A percentile compares a stretch with the other conserved stretches of the same genome.
phyloP scores from a whole-genome alignment of 1,140 invertebrate genomes.

The Atopsyche davidsoni region DNA sequence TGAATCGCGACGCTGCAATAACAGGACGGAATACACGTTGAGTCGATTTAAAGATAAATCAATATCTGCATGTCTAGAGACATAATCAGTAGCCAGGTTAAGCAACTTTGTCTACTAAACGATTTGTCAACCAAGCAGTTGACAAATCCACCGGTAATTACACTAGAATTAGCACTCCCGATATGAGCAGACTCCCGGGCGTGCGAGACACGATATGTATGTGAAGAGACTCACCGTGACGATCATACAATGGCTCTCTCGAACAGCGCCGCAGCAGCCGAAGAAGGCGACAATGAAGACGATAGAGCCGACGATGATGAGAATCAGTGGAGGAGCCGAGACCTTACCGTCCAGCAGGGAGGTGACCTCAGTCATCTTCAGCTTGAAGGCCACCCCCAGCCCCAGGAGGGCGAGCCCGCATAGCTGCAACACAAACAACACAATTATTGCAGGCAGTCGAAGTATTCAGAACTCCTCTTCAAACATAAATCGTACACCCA shows the following conservation, averaged over 20 bases:
- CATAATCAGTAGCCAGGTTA: too few relatives aligned
- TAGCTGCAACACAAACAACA: conserved; percentile 49
- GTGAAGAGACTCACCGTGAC: conserved; percentile 56
- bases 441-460: too few relatives aligned
- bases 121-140: too few relatives aligned
- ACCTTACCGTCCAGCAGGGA: conserved; percentile 46
- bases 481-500: too few relatives aligned
- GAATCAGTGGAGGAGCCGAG: conserved; percentile 52
- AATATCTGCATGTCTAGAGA: too few relatives aligned
- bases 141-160: background rate
- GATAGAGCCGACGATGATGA: conserved; percentile 66
- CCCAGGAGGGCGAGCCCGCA: conserved; percentile 56
- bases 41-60: too few relatives aligned
- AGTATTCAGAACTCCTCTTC: too few relatives aligned
- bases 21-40: too few relatives aligned
- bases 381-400: conserved; percentile 51
- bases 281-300: conserved; percentile 77
- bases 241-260: conserved; percentile 77
- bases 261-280: conserved; percentile 78
- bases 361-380: conserved; percentile 46
- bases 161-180: background rate
- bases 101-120: too few relatives aligned
- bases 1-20: too few relatives aligned
- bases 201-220: background rate
- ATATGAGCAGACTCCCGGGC: background rate